A percentile compares a stretch with the other conserved stretches of the same genome.
These are phyloP conservation scores for Phasia obesa DNA, from an alignment of 2,888 invertebrate genomes.

Conservation along the genomic window DNA sequence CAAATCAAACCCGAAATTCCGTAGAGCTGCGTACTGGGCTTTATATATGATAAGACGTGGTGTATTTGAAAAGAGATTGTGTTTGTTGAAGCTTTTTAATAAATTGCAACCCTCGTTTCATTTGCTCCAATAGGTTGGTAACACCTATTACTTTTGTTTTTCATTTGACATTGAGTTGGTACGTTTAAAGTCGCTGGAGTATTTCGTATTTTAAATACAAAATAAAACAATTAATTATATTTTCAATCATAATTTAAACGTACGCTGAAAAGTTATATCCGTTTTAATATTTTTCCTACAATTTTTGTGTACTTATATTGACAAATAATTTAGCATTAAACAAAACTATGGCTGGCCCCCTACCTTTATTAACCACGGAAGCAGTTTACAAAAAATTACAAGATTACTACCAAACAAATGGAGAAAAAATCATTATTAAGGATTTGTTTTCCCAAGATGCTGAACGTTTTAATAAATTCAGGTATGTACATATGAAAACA, in stretches of 20 bases:
- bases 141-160: conserved; percentile 75
- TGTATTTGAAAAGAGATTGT: too few species aligned
- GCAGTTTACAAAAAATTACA: conserved; percentile 89
- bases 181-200: conserved; percentile 62
- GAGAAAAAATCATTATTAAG: conserved; percentile 90
- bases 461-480: conserved; percentile 93
- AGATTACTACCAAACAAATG: conserved; percentile 88
- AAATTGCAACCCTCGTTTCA: neutral
- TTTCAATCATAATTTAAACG: conserved; percentile 40
- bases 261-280: conserved; percentile 46
- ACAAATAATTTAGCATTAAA: conserved; percentile 39
- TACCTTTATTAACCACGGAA: conserved; percentile 85
- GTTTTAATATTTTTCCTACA: conserved; percentile 22
- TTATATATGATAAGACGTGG: too few species aligned
- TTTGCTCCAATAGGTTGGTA: neutral
- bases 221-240: conserved; percentile 51
- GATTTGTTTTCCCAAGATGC: conserved; percentile 92
- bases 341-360: conserved; percentile 75
- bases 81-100: neutral
- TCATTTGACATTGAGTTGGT: conserved; percentile 82
- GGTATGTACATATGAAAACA: conserved; percentile 84
- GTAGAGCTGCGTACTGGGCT: too few species aligned
- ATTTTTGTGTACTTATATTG: conserved; percentile 43
- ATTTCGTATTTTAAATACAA: conserved; percentile 60
- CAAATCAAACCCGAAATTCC: too few species aligned